A percentile compares a stretch with the other conserved stretches of the same genome.
These are phyloP conservation scores for Masnerella sp. DNA, from an alignment of 2,888 invertebrate species.

Conservation along the genomic window DNA sequence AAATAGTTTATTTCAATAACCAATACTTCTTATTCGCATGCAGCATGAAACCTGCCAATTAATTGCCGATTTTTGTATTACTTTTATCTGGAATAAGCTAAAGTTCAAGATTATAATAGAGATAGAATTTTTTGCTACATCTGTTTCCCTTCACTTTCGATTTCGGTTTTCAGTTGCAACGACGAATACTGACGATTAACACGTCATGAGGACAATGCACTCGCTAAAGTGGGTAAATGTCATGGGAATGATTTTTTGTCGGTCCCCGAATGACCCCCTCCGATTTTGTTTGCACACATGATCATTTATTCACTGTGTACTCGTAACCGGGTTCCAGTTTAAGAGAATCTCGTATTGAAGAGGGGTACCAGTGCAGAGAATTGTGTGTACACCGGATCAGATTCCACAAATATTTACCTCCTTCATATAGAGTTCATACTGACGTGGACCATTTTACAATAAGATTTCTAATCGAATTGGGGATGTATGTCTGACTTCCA, in stretches of 20 bases:
- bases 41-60: too few species aligned
- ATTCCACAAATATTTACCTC: constrained; percentile 67
- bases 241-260: constrained; percentile 68
- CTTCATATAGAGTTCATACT: constrained; percentile 52
- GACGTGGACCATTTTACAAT: constrained; percentile 26
- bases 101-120: background rate
- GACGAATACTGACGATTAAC: constrained; percentile 69
- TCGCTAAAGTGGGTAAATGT: constrained; percentile 63
- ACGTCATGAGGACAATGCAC: constrained; percentile 70
- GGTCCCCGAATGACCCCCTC: constrained; percentile 60
- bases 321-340: constrained; percentile 58
- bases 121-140: background rate
- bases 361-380: constrained; percentile 45
- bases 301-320: constrained; percentile 68
- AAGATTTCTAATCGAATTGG: constrained; percentile 1
- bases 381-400: constrained; percentile 49
- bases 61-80: too few species aligned
- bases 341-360: constrained; percentile 15
- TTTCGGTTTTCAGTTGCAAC: constrained; percentile 38
- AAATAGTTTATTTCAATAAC: too few species aligned
- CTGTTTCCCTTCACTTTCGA: constrained; percentile 14
- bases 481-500: background rate
- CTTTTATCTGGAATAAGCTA: background rate
- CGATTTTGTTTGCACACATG: constrained; percentile 70
- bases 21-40: too few species aligned